These are phyloP conservation scores for Coendou prehensilis DNA, from an alignment of 2,797 vertebrate species.

Conservation along the genomic window DNA sequence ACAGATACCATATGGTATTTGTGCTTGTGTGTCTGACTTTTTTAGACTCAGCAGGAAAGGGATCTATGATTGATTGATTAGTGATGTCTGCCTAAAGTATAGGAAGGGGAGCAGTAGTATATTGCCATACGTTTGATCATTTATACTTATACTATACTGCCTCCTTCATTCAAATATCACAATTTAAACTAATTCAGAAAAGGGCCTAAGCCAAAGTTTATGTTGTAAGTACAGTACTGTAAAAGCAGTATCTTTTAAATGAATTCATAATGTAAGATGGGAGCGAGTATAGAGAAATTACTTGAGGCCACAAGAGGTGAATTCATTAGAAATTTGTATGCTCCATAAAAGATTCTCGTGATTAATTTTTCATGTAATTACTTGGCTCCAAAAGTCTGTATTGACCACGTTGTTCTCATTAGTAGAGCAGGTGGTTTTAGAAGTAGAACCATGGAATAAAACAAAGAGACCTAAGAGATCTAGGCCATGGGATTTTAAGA, in stretches of 20 bases:
- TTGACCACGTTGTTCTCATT: not conserved
- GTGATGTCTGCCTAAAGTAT: not conserved
- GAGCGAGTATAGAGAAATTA: not conserved
- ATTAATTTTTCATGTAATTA: not conserved
- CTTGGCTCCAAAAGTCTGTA: not conserved
- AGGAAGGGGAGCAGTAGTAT: not conserved
- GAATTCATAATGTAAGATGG: not conserved
- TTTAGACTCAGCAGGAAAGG: not conserved
- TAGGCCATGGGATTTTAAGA: not conserved
- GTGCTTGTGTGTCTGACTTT: not conserved
- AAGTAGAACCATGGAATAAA: not conserved
- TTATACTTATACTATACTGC: not conserved
- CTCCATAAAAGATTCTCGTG: not conserved
- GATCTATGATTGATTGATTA: not conserved
- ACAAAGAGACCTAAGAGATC: not conserved
- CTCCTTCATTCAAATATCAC: not conserved
- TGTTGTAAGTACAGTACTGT: not conserved
- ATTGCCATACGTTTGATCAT: not conserved
- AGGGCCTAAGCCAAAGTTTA: not conserved
- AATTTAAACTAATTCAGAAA: conserved; percentile 20
- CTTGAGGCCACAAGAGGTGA: conserved; percentile 3
- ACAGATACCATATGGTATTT: not conserved
- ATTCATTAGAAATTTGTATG: not conserved
- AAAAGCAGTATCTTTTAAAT: not conserved
- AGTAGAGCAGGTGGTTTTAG: not conserved